Evolutionary conservation across 2,113 vertebrate genomes (phyloP).

Genomic region (Pyrgilauda ruficollis): DNA sequence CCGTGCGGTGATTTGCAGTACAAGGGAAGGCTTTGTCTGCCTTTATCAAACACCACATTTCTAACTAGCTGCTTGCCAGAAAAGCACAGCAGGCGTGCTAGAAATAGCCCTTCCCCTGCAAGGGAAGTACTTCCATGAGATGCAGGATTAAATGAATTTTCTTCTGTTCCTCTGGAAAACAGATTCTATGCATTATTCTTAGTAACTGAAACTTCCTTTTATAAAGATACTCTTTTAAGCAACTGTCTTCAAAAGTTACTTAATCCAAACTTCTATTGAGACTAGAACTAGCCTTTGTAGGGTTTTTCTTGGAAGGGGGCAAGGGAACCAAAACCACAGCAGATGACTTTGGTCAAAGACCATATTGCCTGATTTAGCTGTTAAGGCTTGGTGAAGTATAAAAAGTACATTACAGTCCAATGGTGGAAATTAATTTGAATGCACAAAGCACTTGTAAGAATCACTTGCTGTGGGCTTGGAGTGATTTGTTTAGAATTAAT

Average conservation of each 20-base stretch:
- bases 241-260: background rate
- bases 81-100: constrained; percentile 70
- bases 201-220: background rate
- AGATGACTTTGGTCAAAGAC: background rate
- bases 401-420: background rate
- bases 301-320: background rate
- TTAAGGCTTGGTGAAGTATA: background rate
- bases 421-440: background rate
- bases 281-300: background rate
- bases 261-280: background rate
- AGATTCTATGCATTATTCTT: constrained; percentile 4
- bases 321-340: background rate
- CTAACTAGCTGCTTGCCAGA: constrained; percentile 66
- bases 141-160: constrained; percentile 17
- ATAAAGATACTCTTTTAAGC: background rate
- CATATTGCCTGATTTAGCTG: background rate
- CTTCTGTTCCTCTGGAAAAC: constrained; percentile 40
- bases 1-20: constrained; percentile 73
- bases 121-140: constrained; percentile 54
- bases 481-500: background rate
- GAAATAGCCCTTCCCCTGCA: constrained; percentile 75
- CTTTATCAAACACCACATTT: constrained; percentile 70
- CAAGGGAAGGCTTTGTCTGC: constrained; percentile 85
- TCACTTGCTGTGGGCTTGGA: background rate
- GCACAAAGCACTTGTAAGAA: background rate